Conservation (phyloP, 2,888 invertebrate species). For the Lithophane socia region DNA sequence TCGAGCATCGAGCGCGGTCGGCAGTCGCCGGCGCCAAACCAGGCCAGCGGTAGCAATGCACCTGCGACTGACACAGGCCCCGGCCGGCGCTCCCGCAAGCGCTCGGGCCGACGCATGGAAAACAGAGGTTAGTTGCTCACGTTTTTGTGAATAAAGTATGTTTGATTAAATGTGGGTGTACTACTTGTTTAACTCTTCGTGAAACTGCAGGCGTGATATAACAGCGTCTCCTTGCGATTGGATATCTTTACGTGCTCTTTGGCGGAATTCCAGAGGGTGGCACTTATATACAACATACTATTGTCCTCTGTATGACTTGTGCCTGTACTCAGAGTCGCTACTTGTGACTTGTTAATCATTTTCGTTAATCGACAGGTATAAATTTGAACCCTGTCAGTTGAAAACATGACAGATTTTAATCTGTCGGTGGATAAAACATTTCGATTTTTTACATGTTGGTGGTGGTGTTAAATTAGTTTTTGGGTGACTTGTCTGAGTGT, state of each 20-base stretch:
- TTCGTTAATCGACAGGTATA: not conserved
- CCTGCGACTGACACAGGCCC: conserved; percentile 59
- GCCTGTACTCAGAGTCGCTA: not conserved
- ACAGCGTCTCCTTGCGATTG: not conserved
- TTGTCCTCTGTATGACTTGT: not conserved
- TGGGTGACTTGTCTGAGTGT: not conserved
- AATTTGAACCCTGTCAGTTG: not conserved
- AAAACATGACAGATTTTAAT: not conserved
- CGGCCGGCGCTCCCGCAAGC: conserved; percentile 70
- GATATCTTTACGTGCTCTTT: not conserved
- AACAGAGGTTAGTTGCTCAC: conserved; percentile 39
- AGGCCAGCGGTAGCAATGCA: conserved; percentile 55
- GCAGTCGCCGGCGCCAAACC: conserved; percentile 76
- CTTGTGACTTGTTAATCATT: not conserved
- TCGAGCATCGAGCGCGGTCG: conserved; percentile 81
- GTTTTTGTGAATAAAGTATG: not conserved
- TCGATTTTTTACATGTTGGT: not conserved
- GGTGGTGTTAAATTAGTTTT: not conserved
- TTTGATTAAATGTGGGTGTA: not conserved
- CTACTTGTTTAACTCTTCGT: not conserved
- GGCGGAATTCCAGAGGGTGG: not conserved
- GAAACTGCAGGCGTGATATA: not conserved
- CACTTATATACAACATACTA: not conserved
- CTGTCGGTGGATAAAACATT: not conserved
- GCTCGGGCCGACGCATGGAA: conserved; percentile 60